phyloP scores from a whole-genome alignment of 2,797 vertebrate species.

The Macropus fuliginosus region DNA sequence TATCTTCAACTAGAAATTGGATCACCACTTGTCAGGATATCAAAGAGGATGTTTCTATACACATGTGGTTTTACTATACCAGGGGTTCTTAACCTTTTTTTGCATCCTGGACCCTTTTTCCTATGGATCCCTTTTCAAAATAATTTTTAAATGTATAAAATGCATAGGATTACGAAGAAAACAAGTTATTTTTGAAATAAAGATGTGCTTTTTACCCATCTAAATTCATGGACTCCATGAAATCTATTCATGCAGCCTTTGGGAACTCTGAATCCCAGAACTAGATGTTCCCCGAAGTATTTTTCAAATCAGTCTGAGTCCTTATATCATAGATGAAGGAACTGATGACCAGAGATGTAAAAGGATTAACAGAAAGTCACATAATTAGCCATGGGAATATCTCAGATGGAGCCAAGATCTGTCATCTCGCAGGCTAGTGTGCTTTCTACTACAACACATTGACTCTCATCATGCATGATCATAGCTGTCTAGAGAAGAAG shows the following conservation, averaged over 20 bases:
- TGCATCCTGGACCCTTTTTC: rapidly evolving
- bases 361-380: neutral
- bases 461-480: neutral
- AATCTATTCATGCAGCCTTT: neutral
- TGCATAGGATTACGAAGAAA: neutral
- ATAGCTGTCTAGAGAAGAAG: neutral
- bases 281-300: neutral
- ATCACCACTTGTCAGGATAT: neutral
- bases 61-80: neutral
- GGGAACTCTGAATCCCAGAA: neutral
- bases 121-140: neutral
- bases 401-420: neutral
- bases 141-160: neutral
- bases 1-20: neutral
- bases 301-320: neutral
- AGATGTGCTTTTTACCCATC: neutral
- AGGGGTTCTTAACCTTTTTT: neutral
- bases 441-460: neutral
- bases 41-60: neutral
- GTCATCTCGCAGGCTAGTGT: neutral
- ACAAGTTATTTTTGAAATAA: neutral
- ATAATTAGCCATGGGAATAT: neutral
- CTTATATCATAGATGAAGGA: neutral
- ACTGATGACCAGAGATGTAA: neutral
- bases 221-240: neutral